phyloP scores from a whole-genome alignment of 2,113 vertebrate genomes.

The Lophotis ruficrista region DNA sequence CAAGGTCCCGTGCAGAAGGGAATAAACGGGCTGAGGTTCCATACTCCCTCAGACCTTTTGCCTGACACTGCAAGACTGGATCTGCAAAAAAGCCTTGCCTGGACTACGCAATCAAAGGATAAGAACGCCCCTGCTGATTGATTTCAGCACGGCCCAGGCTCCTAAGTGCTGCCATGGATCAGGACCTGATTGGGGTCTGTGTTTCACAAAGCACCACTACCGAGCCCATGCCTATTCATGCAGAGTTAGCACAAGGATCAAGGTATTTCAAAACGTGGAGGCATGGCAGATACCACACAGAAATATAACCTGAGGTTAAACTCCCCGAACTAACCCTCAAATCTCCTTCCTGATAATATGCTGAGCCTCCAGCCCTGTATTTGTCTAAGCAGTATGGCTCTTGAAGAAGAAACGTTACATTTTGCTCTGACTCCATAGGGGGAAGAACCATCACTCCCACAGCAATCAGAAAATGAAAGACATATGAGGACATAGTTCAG shows the following conservation, averaged over 20 bases:
- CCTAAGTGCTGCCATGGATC: neutral
- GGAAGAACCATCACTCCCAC: conserved; percentile 45
- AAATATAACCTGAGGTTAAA: neutral
- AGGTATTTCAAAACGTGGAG: neutral
- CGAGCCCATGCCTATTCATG: neutral
- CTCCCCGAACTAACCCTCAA: neutral
- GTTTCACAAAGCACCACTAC: neutral
- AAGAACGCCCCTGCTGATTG: neutral
- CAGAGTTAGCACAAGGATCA: neutral
- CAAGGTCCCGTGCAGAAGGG: neutral
- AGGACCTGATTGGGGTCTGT: neutral
- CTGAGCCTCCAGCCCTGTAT: neutral
- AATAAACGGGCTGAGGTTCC: neutral
- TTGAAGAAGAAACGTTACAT: neutral
- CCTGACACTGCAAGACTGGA: neutral
- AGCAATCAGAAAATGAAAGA: conserved; percentile 68
- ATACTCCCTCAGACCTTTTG: neutral
- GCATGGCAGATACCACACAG: neutral
- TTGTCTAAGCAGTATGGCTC: neutral
- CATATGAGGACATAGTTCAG: conserved; percentile 51
- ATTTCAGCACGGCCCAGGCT: neutral
- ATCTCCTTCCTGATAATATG: neutral
- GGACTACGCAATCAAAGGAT: neutral
- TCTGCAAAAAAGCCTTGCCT: neutral
- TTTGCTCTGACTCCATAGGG: conserved; percentile 53